Base-by-base conservation (phyloP, 2,797 vertebrate genomes). In the Labroides dimidiatus region DNA sequence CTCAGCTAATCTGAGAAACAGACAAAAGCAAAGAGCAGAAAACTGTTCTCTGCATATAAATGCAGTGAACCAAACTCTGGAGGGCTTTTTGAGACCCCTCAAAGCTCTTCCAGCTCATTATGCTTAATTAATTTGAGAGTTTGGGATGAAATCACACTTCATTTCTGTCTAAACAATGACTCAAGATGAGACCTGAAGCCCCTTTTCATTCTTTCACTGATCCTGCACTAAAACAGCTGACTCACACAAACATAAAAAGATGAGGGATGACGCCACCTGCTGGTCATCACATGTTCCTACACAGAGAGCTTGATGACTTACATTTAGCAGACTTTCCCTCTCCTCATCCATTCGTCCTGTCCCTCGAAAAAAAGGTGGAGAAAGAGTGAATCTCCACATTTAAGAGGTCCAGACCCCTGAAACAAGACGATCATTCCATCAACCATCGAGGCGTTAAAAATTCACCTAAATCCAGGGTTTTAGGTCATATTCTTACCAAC, bases 301-400 rank as follows among this genome's bases (percentile, higher is more conserved):
- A 85, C 10, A 44, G 2, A 1, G 1, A 1, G 9, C 51, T 10
- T 54, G 53, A 24, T 16, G 5, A 17, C 73, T 82, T 68, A 84
- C 85, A 4, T n/a, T 30, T 8, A 60, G 19, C 1, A 2, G 72
- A 53, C 17, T 42, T 4, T 48, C 61, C 4, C 43, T 72, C 20
- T 33, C n/a, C n/a, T 63, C 72, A 1, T 36, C 30, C 52, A 11
- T 62, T 68, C 4, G 69, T 75, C 50, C 13, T 27, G 68, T 72
- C 61, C 67, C 56, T 17, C 54, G 57, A 54, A 64, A 65, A 50
- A 83, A 82, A 55, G 84, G 51, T 4, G 72, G 77, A 17, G 80
- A 72, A 58, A 81, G 50, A 4, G 84, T 86, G 69, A 80, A 6
- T 42, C 75, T 84, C 84, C 80, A 87, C 88, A 91, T 90, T 80